Evolutionary conservation across 2,113 vertebrate genomes (phyloP).

Genomic region (Edolisoma coerulescens): DNA sequence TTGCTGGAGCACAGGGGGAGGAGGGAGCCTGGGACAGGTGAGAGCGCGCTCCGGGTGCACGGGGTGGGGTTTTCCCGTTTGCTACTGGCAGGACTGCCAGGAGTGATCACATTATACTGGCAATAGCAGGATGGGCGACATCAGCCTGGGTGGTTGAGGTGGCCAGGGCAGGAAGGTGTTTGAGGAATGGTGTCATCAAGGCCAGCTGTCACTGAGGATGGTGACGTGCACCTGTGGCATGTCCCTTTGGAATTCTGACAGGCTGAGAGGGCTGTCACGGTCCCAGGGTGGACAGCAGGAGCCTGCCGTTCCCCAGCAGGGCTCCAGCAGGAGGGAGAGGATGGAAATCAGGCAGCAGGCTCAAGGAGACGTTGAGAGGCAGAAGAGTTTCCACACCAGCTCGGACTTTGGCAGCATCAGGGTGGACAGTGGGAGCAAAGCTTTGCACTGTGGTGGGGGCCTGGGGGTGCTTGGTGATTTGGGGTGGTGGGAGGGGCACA

Average conservation of each 20-base stretch:
- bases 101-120: fast-evolving
- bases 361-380: background rate
- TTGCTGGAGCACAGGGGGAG: background rate
- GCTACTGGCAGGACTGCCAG: background rate
- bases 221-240: background rate
- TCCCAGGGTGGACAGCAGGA: background rate
- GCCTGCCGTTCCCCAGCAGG: background rate
- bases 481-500: background rate
- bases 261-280: fast-evolving
- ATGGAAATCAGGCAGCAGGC: background rate
- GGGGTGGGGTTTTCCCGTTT: background rate
- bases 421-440: background rate
- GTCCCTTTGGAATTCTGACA: background rate
- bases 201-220: background rate
- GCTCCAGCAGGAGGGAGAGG: background rate
- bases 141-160: background rate
- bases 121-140: fast-evolving
- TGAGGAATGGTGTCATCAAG: background rate
- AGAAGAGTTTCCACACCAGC: background rate
- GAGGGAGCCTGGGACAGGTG: background rate
- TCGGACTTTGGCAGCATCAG: background rate
- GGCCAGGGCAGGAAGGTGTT: background rate
- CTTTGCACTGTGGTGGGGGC: background rate
- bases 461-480: background rate
- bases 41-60: fast-evolving